Base-by-base conservation (phyloP, 2,113 vertebrate species). In the Macquaria australasica region DNA sequence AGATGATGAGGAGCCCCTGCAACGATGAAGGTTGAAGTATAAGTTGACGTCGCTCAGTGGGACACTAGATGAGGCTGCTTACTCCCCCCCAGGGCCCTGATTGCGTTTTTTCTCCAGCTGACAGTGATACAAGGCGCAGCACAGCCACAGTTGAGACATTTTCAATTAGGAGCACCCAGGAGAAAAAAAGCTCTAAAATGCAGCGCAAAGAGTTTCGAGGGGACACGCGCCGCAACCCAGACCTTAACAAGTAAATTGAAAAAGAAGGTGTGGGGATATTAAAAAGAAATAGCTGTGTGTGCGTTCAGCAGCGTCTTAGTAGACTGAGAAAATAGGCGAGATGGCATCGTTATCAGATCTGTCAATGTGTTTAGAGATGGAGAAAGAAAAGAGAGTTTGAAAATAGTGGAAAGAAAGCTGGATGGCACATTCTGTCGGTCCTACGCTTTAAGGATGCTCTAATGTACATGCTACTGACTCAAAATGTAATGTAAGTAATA, bases 111-210 rank as follows among this genome's bases (percentile, higher is more conserved):
- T 50, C 66, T 18, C 28, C 67, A 43, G 79, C 51, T 82, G 83
- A 89, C 71, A 71, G 62, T 41, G 77, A 78, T 73, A 84, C 73
- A 50, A 71, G n/a, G 50, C 10, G 21, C 77, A 53, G 66, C 48
- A 50, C 79, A 62, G 53, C 73, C 64, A 64, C 83, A 45, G 45
- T 8, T 48, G 72, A 78, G 56, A 28, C 16, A 37, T 58, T 79
- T 89, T 73, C 69, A 78, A 76, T 82, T 31, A 79, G 55, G 10
- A 60, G 53, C n/a, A 15, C 80, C 72, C 51, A 0, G 11, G 59
- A 68, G 56, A 58, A 31, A 31, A 31, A 31, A 23, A 58, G 18
- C 4, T 16, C 21, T 4, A n/a, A 76, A 87, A 58, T 41, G 78
- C 78, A 84, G 71, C 37, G 9, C 45, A 66, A 8, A 20, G 77